Base-by-base conservation (phyloP, 2,113 vertebrate species). In the Pteropus alecto region DNA sequence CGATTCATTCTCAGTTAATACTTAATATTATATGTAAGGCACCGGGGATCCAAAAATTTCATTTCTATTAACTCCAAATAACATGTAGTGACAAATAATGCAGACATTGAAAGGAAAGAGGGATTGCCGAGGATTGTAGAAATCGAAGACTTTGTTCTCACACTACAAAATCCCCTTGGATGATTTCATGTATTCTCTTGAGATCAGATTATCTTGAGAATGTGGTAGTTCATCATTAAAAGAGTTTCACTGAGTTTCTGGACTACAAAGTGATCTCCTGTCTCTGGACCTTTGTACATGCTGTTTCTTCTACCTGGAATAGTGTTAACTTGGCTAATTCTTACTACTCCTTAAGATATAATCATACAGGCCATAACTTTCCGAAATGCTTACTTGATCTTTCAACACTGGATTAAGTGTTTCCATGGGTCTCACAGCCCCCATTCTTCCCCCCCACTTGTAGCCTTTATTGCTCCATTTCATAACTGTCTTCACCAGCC, bases 201-300 rank as follows among this genome's bases (percentile, higher is more conserved):
- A 91, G 43, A 89, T 35, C 26, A 58, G 56, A 61, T 88, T 90
- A 56, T 88, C n/a, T 82, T 77, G n/a, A 90, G 41, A 74, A 67
- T 71, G 24, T 82, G 24, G 35, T 18, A 67, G 28, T 54, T 90
- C n/a, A 16, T 87, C 7, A 18, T 51, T 51, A 90, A 67, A 35
- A 74, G 51, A 70, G 16, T 89, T 87, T 56, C 63, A 12, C 38
- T 65, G 15, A 13, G 22, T 93, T 94, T 91, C 28, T 85, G 51
- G 63, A 48, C 63, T 68, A 3, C 41, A 24, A 0, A 19, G 4
- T 61, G 19, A 58, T 84, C 6, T 56, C 21, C 58, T 74, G 21
- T 73, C 19, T 85, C 28, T 77, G 41, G 41, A 56, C 41, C 21
- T 77, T 90, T 21, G 41, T 51, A 68, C 3, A 22, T 48, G 46